Conservation (phyloP, 1,140 invertebrate genomes). For the Epicauta chinensis region DNA sequence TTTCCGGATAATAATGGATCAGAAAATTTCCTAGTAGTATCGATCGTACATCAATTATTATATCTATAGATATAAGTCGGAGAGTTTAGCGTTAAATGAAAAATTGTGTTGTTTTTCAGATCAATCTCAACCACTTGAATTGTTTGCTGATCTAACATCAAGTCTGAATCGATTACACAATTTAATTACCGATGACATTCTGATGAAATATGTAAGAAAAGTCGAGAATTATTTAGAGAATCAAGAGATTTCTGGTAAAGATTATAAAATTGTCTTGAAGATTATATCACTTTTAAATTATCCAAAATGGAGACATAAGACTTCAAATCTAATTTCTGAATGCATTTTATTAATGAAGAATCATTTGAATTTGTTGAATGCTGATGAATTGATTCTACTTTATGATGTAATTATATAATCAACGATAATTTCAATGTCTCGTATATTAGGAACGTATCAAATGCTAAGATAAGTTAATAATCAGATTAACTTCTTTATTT, state of each 20-base stretch:
- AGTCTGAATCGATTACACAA: constrained; percentile 31
- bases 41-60: too few species aligned
- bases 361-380: constrained; percentile 23
- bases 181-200: constrained; percentile 25
- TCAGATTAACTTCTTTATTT: too few species aligned
- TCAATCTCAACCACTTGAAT: constrained; percentile 20
- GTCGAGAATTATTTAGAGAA: constrained; percentile 24
- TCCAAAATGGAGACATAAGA: constrained; percentile 30
- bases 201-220: constrained; percentile 29
- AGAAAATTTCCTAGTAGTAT: too few species aligned
- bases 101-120: constrained; percentile 26
- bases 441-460: too few species aligned
- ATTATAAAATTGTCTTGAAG: constrained; percentile 29
- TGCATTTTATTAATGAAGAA: constrained; percentile 30
- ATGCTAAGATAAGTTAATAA: too few species aligned
- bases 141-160: constrained; percentile 25
- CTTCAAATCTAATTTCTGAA: constrained; percentile 22
- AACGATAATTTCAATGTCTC: constrained; percentile 2
- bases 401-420: constrained; percentile 26
- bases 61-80: background rate
- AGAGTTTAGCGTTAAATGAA: too few species aligned
- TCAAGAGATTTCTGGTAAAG: constrained; percentile 11
- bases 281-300: constrained; percentile 30
- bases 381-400: constrained; percentile 23
- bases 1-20: too few species aligned